phyloP scores from a whole-genome alignment of 2,888 invertebrate species.

The Callyntrura sp. region DNA sequence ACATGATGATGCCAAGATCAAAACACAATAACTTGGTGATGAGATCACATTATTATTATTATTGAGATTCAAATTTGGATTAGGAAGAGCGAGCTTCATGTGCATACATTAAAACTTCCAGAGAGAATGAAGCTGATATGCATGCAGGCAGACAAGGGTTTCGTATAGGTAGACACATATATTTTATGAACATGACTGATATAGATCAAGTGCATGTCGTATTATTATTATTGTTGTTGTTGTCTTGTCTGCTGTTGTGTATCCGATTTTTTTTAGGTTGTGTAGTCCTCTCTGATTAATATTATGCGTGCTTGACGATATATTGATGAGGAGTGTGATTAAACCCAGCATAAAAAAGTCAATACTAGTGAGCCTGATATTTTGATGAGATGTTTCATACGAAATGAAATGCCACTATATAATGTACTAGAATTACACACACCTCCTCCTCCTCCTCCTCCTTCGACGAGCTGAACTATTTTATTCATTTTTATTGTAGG shows the following conservation, averaged over 20 bases:
- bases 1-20: constrained; percentile 62
- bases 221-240: constrained; percentile 60
- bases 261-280: constrained; percentile 38
- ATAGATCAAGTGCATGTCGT: constrained; percentile 69
- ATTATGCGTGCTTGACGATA: constrained; percentile 59
- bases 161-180: background rate
- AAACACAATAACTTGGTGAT: constrained; percentile 71
- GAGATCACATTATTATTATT: constrained; percentile 67
- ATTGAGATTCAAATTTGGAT: constrained; percentile 73
- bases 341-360: constrained; percentile 37
- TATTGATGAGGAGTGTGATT: constrained; percentile 61
- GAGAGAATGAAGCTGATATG: constrained; percentile 10
- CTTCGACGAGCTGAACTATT: constrained; percentile 23
- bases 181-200: constrained; percentile 61
- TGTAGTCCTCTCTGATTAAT: constrained; percentile 56
- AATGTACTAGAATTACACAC: constrained; percentile 44
- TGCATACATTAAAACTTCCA: constrained; percentile 44
- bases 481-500: constrained; percentile 28
- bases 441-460: background rate
- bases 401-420: constrained; percentile 18
- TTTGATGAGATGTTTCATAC: constrained; percentile 50
- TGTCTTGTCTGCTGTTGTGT: constrained; percentile 59
- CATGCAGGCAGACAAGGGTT: constrained; percentile 18
- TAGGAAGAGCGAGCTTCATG: constrained; percentile 13
- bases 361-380: constrained; percentile 45